A percentile compares a stretch with the other conserved stretches of the same genome.
Evolutionary conservation across 2,113 vertebrate genomes (phyloP).

Genomic region (Merops nubicus): DNA sequence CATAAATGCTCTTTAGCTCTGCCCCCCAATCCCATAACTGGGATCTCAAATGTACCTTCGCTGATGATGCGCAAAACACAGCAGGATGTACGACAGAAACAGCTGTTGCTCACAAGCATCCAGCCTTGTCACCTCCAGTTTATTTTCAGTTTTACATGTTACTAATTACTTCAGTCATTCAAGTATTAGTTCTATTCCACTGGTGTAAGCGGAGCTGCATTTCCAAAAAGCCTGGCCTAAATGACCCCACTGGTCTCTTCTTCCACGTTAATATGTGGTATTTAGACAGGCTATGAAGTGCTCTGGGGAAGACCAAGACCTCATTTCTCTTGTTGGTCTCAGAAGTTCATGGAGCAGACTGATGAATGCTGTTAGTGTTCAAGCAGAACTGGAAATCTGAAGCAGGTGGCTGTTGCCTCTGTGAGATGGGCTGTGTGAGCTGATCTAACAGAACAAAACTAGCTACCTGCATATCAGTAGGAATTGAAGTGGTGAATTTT

Average conservation of each 20-base stretch:
- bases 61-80: neutral
- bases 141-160: neutral
- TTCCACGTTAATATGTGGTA: neutral
- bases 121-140: neutral
- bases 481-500: neutral
- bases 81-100: neutral
- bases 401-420: neutral
- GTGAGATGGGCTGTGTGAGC: neutral
- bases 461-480: neutral
- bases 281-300: neutral
- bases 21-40: neutral
- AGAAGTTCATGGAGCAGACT: neutral
- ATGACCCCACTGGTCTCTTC: neutral
- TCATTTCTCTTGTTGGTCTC: neutral
- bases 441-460: neutral
- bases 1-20: neutral
- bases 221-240: neutral
- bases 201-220: neutral
- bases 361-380: neutral
- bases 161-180: neutral
- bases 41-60: neutral
- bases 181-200: neutral
- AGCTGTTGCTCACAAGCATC: neutral
- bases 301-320: neutral
- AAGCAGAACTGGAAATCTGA: neutral